Percentiles rank a stretch among this genome's conserved stretches.
phyloP scores from a whole-genome alignment of 2,888 invertebrate genomes.

The Sipha maydis region DNA sequence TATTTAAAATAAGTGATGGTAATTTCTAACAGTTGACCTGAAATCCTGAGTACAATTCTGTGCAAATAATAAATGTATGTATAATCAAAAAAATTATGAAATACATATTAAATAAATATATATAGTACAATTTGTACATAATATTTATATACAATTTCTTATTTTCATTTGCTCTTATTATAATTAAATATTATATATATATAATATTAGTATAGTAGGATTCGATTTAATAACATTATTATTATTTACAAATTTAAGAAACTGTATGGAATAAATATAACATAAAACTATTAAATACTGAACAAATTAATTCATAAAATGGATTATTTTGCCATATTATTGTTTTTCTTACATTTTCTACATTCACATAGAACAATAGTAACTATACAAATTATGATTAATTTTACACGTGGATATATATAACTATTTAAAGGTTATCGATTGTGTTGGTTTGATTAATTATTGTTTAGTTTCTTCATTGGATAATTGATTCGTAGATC shows the following conservation, averaged over 20 bases:
- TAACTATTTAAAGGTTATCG: neutral
- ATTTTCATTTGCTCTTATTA: neutral
- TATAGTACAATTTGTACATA: no score
- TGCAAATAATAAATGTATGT: no score
- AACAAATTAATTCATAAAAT: neutral
- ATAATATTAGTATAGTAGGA: neutral
- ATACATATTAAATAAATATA: no score
- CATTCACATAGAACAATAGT: neutral
- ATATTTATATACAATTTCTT: neutral
- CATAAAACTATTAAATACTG: neutral
- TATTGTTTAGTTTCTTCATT: slow-evolving; percentile 2
- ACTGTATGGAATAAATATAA: neutral
- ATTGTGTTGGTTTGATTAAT: neutral
- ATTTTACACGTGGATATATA: neutral
- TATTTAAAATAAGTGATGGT: neutral
- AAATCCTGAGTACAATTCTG: neutral
- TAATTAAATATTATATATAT: no score
- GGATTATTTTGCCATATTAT: neutral
- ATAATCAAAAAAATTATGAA: no score
- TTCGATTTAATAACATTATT: no score
- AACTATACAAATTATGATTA: neutral
- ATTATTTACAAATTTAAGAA: neutral
- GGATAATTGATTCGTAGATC: neutral
- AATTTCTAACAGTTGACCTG: neutral
- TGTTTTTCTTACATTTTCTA: neutral